Percentiles rank a stretch among this genome's conserved stretches.
Evolutionary conservation across 2,797 vertebrate genomes (phyloP).

Genomic region (Babyrousa celebensis): DNA sequence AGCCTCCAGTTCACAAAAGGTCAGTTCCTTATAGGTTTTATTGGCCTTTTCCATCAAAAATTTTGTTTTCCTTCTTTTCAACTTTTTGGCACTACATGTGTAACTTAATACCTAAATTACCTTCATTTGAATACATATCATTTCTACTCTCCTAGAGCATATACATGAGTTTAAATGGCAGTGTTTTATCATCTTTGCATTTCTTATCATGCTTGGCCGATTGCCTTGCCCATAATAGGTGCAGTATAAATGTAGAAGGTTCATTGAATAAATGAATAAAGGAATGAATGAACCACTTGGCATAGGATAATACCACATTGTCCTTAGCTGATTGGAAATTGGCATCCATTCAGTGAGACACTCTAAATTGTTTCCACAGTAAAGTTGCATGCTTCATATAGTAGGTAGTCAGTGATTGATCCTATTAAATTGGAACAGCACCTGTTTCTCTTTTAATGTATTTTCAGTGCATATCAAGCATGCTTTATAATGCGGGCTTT

Average conservation of each 20-base stretch:
- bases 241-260: neutral
- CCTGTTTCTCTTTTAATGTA: slow-evolving; percentile 84
- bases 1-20: neutral
- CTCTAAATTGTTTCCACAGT: slow-evolving; percentile 72
- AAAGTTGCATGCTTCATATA: slow-evolving; percentile 50
- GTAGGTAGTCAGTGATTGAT: slow-evolving; percentile 69
- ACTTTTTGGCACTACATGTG: neutral
- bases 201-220: neutral
- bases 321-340: slow-evolving; percentile 63
- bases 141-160: slow-evolving; percentile 1
- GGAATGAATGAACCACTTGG: slow-evolving; percentile 1
- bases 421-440: slow-evolving; percentile 74
- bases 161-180: slow-evolving; percentile 34
- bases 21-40: neutral
- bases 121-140: neutral
- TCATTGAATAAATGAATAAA: slow-evolving; percentile 66
- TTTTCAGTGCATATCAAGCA: slow-evolving; percentile 82
- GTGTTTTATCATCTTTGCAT: neutral
- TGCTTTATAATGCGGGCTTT: slow-evolving; percentile 86
- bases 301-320: slow-evolving; percentile 26
- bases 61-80: slow-evolving; percentile 6
- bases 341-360: slow-evolving; percentile 67
- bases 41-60: neutral
- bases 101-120: neutral
- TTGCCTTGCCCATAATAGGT: neutral